Evolutionary conservation across 2,888 invertebrate species (phyloP), one percentile per base, ranked within the genome.

Genomic region (Priocnemis perturbator): DNA sequence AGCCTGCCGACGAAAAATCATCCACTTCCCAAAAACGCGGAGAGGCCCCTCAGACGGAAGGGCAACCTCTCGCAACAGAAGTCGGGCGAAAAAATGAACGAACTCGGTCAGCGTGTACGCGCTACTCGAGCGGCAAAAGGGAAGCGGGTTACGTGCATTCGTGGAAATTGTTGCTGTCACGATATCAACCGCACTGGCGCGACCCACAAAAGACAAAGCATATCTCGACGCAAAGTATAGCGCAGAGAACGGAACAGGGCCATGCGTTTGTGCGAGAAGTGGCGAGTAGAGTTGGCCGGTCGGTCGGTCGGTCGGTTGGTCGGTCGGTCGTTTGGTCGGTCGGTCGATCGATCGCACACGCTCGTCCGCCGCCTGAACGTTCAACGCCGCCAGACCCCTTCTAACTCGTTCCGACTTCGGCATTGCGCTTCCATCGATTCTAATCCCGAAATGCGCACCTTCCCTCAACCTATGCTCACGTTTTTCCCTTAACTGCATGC

Each of bases 161-260:
- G 66, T 53, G 63, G 37, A 67, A 67, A 76, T 76, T 76, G 70
- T 77, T 73, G 76, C 69, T 62, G 67, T 69, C 73, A 63, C 67
- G 67, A 63, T 64, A 76, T 71, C 64, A 65, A 52, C 77, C 53
- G 74, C 67, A 73, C 67, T 26, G 77, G 66, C 77, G 69, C 77
- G 78, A 78, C 79, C 78, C 80, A 80, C 74, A 74, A 78, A 80
- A 74, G 77, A 72, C 68, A 67, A 72, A 79, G 71, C 76, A 78
- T 78, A 78, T 69, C 74, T 63, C 70, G 71, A 59, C 53, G 60
- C 71, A 67, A 73, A 77, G 78, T 68, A 77, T 64, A 73, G 73
- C 55, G 65, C 55, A 68, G 78, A 78, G 75, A 72, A 75, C 72
- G 71, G 77, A 80, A 79, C 74, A 75, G 78, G 75, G 74, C 78